Conservation (phyloP, 1,140 invertebrate species). For the Zaprionus lachaisei region DNA sequence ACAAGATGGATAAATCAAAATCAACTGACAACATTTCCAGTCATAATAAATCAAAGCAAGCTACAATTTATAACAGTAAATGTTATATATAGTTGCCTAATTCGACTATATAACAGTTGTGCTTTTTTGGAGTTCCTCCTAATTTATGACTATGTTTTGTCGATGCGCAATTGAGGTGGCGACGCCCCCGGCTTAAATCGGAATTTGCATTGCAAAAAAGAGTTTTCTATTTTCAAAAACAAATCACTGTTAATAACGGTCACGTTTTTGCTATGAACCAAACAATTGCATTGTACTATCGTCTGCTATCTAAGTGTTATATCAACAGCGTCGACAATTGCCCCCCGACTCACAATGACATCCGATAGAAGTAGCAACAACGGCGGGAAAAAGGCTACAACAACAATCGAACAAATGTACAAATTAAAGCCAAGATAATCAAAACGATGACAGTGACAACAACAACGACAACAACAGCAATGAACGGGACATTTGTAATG, state of each 20-base stretch:
- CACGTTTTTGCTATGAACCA: constrained; percentile 61
- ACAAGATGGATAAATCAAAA: constrained; percentile 7
- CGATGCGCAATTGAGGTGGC: background rate
- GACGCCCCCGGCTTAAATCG: background rate
- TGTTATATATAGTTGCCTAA: background rate
- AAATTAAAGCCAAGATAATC: constrained; percentile 83
- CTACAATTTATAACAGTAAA: background rate
- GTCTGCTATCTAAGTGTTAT: constrained; percentile 74
- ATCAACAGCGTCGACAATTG: constrained; percentile 72
- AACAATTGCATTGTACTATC: constrained; percentile 72
- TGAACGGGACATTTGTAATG: constrained; percentile 63
- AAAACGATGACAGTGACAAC: constrained; percentile 38
- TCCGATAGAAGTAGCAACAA: constrained; percentile 22
- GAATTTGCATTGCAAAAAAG: constrained; percentile 2
- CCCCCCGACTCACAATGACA: constrained; percentile 34
- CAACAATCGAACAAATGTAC: constrained; percentile 24
- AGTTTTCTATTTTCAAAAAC: constrained; percentile 29
- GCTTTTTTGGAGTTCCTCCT: background rate
- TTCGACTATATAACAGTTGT: background rate
- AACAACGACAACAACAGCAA: constrained; percentile 32
- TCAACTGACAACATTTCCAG: too few species aligned
- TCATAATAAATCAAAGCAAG: background rate
- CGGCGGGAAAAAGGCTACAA: constrained; percentile 8
- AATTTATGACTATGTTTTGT: background rate
- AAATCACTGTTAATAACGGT: constrained; percentile 67